Conservation (phyloP, 2,797 vertebrate species). For the Diceros bicornis region DNA sequence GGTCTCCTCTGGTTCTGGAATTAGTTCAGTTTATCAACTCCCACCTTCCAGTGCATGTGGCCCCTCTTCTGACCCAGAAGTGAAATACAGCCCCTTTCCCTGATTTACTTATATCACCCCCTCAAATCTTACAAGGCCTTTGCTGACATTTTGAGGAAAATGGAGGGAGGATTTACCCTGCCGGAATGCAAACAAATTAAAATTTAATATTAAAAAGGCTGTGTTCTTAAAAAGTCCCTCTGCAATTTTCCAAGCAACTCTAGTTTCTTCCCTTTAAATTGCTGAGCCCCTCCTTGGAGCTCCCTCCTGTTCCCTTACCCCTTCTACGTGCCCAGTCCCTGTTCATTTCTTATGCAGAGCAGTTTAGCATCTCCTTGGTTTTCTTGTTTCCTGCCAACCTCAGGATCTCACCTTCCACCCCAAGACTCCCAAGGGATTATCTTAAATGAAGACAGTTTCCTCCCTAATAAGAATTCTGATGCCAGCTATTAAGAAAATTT, state of each 20-base stretch:
- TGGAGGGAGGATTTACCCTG: background rate
- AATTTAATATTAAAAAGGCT: background rate
- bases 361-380: background rate
- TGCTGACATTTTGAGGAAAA: constrained; percentile 37
- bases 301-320: background rate
- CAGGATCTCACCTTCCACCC: background rate
- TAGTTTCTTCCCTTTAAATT: background rate
- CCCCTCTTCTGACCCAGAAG: background rate
- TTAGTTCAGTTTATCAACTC: constrained; percentile 4
- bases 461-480: background rate
- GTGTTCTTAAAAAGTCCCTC: background rate
- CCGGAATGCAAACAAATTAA: background rate
- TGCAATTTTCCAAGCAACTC: background rate
- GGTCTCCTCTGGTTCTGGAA: constrained; percentile 44
- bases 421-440: background rate
- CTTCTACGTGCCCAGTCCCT: background rate
- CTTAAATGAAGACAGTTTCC: background rate
- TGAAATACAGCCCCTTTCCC: background rate
- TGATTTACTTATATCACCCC: background rate
- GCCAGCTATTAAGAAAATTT: background rate
- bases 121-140: background rate
- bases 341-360: background rate
- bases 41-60: background rate
- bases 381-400: background rate
- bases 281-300: background rate